phyloP scores from a whole-genome alignment of 2,113 vertebrate genomes.

The Brachypodius melanocephalos region DNA sequence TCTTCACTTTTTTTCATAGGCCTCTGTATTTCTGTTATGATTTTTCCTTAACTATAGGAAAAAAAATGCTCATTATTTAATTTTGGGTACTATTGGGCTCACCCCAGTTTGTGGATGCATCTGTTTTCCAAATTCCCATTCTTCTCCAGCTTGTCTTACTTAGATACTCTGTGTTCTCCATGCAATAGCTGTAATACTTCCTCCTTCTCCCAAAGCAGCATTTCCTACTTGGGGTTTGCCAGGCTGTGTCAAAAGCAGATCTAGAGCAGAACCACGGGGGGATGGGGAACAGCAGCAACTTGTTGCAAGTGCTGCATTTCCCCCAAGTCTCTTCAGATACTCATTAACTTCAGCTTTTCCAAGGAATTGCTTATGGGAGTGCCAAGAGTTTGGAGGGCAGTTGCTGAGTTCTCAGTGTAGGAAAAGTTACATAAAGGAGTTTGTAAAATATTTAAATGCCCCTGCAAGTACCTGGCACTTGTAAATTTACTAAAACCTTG shows the following conservation, averaged over 20 bases:
- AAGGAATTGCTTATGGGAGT: neutral
- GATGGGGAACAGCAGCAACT: neutral
- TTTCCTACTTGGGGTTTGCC: neutral
- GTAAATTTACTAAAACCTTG: neutral
- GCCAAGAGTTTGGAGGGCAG: neutral
- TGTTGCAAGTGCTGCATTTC: neutral
- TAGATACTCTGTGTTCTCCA: neutral
- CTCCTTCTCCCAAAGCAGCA: neutral
- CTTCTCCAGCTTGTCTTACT: neutral
- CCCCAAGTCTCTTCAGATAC: neutral
- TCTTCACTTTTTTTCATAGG: neutral
- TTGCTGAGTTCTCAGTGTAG: neutral
- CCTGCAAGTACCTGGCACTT: neutral
- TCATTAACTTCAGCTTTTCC: neutral
- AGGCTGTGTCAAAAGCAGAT: neutral
- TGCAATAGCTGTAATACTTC: neutral
- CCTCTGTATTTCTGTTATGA: neutral
- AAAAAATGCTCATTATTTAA: neutral
- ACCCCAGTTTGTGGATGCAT: neutral
- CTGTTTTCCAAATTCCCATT: neutral
- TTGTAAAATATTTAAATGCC: neutral
- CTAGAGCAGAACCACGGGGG: neutral
- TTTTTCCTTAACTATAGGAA: neutral
- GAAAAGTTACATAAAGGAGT: neutral
- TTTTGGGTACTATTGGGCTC: neutral